These are phyloP conservation scores for Drosophila anomalata DNA, from an alignment of 2,888 invertebrate genomes.

Conservation along the genomic window DNA sequence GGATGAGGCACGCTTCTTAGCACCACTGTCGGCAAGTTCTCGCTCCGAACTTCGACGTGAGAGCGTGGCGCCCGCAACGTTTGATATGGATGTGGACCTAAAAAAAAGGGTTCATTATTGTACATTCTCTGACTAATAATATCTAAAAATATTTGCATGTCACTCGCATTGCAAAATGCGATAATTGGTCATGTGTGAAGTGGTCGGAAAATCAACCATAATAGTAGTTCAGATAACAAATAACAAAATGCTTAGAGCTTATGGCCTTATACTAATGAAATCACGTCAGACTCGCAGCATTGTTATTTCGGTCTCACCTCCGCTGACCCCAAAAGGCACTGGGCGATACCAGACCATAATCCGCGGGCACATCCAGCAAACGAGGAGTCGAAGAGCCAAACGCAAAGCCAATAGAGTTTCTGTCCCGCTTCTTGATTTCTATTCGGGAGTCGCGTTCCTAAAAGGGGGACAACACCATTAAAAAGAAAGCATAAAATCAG, in stretches of 20 bases:
- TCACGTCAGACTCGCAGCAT: slow-evolving; percentile 6
- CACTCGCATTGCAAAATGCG: not conserved
- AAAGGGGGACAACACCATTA: no score
- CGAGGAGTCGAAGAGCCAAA: slow-evolving; percentile 96
- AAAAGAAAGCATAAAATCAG: not conserved
- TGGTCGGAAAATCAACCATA: not conserved
- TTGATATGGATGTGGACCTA: slow-evolving; percentile 94
- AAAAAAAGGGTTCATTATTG: not conserved
- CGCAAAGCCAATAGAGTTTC: slow-evolving; percentile 91
- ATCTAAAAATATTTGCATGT: slow-evolving; percentile 6
- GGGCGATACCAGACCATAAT: slow-evolving; percentile 86
- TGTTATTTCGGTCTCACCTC: slow-evolving; percentile 84
- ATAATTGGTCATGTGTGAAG: slow-evolving; percentile 24
- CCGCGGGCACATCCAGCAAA: slow-evolving; percentile 90
- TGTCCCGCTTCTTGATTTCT: slow-evolving; percentile 91
- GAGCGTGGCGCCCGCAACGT: slow-evolving; percentile 92
- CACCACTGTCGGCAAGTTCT: slow-evolving; percentile 87
- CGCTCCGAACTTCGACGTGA: slow-evolving; percentile 94
- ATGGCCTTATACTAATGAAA: not conserved
- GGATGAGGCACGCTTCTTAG: slow-evolving; percentile 91
- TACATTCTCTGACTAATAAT: not conserved
- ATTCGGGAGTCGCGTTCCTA: slow-evolving; percentile 91
- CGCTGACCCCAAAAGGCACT: slow-evolving; percentile 92
- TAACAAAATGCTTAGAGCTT: not conserved
- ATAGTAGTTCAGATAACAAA: slow-evolving; percentile 15